Evolutionary conservation across 2,113 vertebrate genomes (phyloP), one percentile per base, ranked within the genome.

Genomic region (Cyrtonyx montezumae): DNA sequence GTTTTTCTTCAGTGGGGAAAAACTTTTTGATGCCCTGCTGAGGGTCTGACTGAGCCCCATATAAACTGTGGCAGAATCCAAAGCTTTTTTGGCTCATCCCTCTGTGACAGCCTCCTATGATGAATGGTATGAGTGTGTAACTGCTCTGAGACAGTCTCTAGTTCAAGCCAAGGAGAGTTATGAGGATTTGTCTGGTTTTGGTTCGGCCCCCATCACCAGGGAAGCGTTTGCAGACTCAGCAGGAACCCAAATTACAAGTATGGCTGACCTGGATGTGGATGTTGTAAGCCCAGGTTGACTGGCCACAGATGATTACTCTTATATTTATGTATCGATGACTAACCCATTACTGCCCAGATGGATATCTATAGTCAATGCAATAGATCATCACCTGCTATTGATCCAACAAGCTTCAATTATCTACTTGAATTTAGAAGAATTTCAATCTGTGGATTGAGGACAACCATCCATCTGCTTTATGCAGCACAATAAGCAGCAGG

Each of bases 321-420:
- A 81, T 90, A 62, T 73, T 92, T 48, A 48, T 90, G 63, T 69
- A 93, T 89, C 26, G 21, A 76, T 97, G 96, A 96, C 86, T 94
- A 94, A 94, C 46, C 48, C 63, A 40, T 75, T 40, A 13, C 74
- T 30, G 17, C 43, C 43, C 11, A 19, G 88, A 87, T 82, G 93
- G 55, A 34, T 76, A 96, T 93, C 76, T 84, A 62, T n/a, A 75
- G 8, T 55, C 87, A 79, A 93, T 94, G 37, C 61, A 90, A 96
- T 66, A 85, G 88, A 89, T 94, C 90, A 91, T 91, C 15, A 16
- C 71, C 75, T 71, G 95, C 81, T 94, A 96, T 90, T 88, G 91
- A 84, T 96, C 88, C 88, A 93, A 59, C 48, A 63, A 69, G 63
- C 37, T 61, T 88, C 91, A 90, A 93, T 96, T 96, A 94, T 76